Percentiles rank a stretch among this genome's conserved stretches.
These are phyloP conservation scores for Radopholus similis DNA, from an alignment of 1,140 invertebrate genomes.

Conservation along the genomic window DNA sequence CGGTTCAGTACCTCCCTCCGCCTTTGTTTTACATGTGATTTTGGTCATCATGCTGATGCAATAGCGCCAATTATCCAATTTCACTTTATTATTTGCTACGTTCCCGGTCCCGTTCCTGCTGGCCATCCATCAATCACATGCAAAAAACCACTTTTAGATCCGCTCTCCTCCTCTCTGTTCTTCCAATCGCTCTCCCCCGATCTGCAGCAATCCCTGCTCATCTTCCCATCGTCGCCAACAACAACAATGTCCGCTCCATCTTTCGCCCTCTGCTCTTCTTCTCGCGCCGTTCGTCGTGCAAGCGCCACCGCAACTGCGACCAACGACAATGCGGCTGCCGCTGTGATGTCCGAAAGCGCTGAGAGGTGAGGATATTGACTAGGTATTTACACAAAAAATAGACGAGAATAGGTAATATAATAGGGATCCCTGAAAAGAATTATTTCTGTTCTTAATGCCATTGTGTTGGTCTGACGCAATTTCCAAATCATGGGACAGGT, in stretches of 20 bases:
- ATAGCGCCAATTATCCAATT: background rate
- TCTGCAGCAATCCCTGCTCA: background rate
- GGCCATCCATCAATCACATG: background rate
- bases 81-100: background rate
- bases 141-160: background rate
- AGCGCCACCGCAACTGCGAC: too few species aligned
- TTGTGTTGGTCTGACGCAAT: too few species aligned
- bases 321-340: too few species aligned
- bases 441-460: background rate
- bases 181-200: background rate
- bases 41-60: background rate
- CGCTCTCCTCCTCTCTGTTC: conserved; percentile 6
- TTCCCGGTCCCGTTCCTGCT: background rate
- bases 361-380: background rate
- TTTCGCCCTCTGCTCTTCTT: background rate
- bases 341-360: background rate
- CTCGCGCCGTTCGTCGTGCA: too few species aligned
- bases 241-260: background rate
- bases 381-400: background rate
- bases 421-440: background rate
- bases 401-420: background rate
- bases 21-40: background rate
- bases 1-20: background rate
- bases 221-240: background rate
- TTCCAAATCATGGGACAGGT: too few species aligned